These are phyloP conservation scores for Cyclophora punctaria DNA, from an alignment of 2,888 invertebrate genomes.

Conservation along the genomic window DNA sequence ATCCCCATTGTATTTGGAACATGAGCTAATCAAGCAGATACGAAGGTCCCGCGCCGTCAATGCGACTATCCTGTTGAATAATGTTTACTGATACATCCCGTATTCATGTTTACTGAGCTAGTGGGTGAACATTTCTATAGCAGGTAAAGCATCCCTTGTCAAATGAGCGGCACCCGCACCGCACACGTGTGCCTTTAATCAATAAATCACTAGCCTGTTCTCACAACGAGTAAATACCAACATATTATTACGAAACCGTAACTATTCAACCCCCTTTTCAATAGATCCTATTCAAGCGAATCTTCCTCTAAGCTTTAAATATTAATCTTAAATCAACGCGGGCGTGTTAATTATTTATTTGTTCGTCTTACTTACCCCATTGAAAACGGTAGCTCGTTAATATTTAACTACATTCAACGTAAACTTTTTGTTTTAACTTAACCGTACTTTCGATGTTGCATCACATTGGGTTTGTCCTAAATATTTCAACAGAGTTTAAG, in stretches of 20 bases:
- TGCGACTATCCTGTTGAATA: conserved; percentile 49
- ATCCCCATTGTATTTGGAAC: conserved; percentile 22
- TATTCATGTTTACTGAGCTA: conserved; percentile 27
- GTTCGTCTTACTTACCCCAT: too few species aligned
- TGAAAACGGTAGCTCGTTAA: too few species aligned
- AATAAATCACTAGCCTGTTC: conserved; percentile 52
- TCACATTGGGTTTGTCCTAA: too few species aligned
- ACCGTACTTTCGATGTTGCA: too few species aligned
- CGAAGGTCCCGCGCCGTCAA: conserved; percentile 39
- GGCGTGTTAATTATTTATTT: too few species aligned
- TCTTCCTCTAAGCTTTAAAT: too few species aligned
- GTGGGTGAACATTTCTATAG: conserved; percentile 43
- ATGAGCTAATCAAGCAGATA: conserved; percentile 43
- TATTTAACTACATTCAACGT: too few species aligned
- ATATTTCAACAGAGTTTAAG: too few species aligned
- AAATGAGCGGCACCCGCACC: conserved; percentile 38
- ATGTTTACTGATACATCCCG: conserved; percentile 49
- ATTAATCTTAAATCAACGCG: too few species aligned
- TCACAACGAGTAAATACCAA: conserved; percentile 26
- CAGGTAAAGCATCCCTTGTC: conserved; percentile 65
- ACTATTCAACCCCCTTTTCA: background rate
- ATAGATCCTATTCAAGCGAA: too few species aligned
- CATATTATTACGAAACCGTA: conserved; percentile 4
- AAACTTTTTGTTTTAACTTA: too few species aligned
- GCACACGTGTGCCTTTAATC: conserved; percentile 52